Evolutionary conservation across 1,140 invertebrate genomes (phyloP).

Genomic region (Doryteuthis pealeii): DNA sequence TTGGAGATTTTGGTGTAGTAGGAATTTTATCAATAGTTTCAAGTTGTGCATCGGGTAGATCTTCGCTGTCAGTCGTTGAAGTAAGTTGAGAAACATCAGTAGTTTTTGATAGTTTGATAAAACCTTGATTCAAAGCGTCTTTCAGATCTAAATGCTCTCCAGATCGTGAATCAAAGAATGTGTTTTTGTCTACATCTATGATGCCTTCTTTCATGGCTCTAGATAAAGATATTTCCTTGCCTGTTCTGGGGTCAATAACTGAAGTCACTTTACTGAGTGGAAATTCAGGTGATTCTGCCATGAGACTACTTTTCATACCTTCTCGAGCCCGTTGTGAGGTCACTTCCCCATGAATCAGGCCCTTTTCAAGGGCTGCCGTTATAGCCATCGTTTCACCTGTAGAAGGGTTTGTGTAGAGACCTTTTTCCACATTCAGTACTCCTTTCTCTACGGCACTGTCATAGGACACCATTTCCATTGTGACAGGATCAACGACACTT

Average conservation of each 20-base stretch:
- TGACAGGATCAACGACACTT: conserved; percentile 78
- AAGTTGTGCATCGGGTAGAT: conserved; percentile 24
- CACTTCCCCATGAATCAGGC: conserved; percentile 65
- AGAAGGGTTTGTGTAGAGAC: conserved; percentile 72
- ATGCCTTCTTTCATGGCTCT: conserved; percentile 68
- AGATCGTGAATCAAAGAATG: conserved; percentile 75
- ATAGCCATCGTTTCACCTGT: conserved; percentile 70
- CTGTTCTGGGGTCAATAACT: conserved; percentile 73
- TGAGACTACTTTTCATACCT: conserved; percentile 48
- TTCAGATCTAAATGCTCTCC: conserved; percentile 65
- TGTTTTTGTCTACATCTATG: conserved; percentile 79
- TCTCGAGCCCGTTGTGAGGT: conserved; percentile 47
- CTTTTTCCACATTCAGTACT: conserved; percentile 77
- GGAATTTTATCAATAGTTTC: conserved; percentile 20
- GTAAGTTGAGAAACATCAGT: conserved; percentile 38
- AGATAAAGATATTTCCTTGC: conserved; percentile 73
- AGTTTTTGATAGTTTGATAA: conserved; percentile 48
- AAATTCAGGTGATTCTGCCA: conserved; percentile 39
- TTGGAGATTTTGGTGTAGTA: conserved; percentile 27
- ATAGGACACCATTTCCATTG: conserved; percentile 77
- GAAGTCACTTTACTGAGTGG: conserved; percentile 67
- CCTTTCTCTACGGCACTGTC: conserved; percentile 82
- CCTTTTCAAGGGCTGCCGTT: conserved; percentile 63
- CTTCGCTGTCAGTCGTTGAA: conserved; percentile 15
- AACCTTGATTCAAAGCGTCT: conserved; percentile 45